A percentile compares a stretch with the other conserved stretches of the same genome.
These are phyloP conservation scores for Melanotus villosus DNA, from an alignment of 2,888 invertebrate species.

Conservation along the genomic window DNA sequence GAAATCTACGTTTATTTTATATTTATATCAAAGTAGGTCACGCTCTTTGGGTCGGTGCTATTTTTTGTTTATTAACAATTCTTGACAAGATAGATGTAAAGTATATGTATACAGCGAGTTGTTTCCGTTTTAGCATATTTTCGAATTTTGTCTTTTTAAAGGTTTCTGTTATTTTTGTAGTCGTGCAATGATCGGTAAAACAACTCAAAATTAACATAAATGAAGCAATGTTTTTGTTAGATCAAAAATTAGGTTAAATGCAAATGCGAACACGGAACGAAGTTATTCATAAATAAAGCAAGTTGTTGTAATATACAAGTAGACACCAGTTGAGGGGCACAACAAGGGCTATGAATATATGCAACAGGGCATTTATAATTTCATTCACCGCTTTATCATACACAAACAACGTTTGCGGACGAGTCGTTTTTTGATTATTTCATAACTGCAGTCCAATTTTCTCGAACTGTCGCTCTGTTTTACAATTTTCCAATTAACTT, in stretches of 20 bases:
- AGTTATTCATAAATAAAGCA: conserved; percentile 18
- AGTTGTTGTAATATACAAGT: conserved; percentile 19
- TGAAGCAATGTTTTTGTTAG: too few relatives aligned
- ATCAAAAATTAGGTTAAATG: conserved; percentile 34
- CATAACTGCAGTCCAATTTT: conserved; percentile 30
- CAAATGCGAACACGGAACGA: conserved; percentile 6
- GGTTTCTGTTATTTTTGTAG: too few relatives aligned
- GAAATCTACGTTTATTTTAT: too few relatives aligned
- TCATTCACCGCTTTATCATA: conserved; percentile 22
- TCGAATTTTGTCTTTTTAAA: too few relatives aligned
- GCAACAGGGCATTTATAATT: conserved; percentile 23
- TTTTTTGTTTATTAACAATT: too few relatives aligned
- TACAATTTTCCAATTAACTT: conserved; percentile 26
- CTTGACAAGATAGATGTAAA: too few relatives aligned
- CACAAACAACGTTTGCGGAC: conserved; percentile 23
- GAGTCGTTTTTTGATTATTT: conserved; percentile 26
- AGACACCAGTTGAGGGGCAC: conserved; percentile 27
- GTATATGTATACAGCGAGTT: too few relatives aligned
- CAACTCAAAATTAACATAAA: too few relatives aligned
- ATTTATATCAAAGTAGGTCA: too few relatives aligned
- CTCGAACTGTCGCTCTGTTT: conserved; percentile 16
- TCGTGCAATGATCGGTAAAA: too few relatives aligned
- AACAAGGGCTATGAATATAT: conserved; percentile 31
- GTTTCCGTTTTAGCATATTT: too few relatives aligned
- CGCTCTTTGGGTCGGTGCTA: too few relatives aligned